Conservation (phyloP, 2,888 invertebrate genomes). For the Amblyjoppa fuscipennis region DNA sequence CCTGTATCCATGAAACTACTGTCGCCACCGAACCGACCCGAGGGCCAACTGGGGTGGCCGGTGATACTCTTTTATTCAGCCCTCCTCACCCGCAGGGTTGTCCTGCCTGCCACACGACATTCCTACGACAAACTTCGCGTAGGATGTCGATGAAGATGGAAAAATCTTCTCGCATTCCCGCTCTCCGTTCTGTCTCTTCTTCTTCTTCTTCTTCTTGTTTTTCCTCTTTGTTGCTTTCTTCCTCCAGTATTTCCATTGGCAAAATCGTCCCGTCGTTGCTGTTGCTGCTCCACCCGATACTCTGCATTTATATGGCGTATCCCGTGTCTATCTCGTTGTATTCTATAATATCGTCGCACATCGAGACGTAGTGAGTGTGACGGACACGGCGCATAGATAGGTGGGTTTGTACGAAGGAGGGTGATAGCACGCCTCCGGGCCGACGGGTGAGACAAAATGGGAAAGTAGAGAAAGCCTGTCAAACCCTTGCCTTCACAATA, state of each 20-base stretch:
- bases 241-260: background rate
- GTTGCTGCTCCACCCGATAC: background rate
- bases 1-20: constrained; percentile 62
- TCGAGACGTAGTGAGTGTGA: background rate
- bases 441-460: constrained; percentile 46
- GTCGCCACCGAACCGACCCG: background rate
- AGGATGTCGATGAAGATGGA: constrained; percentile 8
- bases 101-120: constrained; percentile 9
- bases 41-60: background rate
- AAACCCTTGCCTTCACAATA: constrained; percentile 80
- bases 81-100: background rate
- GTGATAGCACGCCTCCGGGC: constrained; percentile 20
- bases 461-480: constrained; percentile 74
- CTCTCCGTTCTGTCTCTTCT: constrained; percentile 16
- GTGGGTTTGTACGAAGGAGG: background rate
- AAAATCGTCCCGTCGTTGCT: background rate
- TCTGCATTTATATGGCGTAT: constrained; percentile 45
- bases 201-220: background rate
- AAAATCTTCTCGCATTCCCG: constrained; percentile 16
- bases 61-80: constrained; percentile 1
- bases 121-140: constrained; percentile 3
- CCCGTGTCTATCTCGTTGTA: constrained; percentile 32
- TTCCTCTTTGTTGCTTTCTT: background rate
- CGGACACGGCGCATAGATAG: constrained; percentile 1
- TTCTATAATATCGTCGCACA: constrained; percentile 21